Percentiles rank a stretch among this genome's conserved stretches.
phyloP scores from a whole-genome alignment of 1,140 invertebrate species.

The Drosophila virilis region DNA sequence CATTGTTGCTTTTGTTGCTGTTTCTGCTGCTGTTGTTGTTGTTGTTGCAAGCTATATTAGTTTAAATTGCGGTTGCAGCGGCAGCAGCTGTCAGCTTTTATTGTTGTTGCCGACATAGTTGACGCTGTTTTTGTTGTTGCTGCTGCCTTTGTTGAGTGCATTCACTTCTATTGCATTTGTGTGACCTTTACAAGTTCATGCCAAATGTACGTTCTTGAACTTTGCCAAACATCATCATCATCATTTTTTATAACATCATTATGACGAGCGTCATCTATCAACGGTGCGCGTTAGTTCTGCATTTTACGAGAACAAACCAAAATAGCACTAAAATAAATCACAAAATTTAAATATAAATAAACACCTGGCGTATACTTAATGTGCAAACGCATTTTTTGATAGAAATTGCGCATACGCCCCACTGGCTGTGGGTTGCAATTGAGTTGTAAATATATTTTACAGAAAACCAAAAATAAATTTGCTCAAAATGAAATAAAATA shows the following conservation, averaged over 20 bases:
- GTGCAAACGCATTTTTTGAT: slow-evolving; percentile 18
- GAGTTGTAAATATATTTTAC: too few relatives aligned
- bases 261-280: slow-evolving; percentile 4
- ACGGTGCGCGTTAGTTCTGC: slow-evolving; percentile 1
- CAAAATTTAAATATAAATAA: too few relatives aligned
- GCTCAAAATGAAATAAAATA: too few relatives aligned
- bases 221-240: slow-evolving; percentile 15
- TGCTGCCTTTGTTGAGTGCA: slow-evolving; percentile 51
- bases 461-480: too few relatives aligned
- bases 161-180: slow-evolving; percentile 70
- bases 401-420: slow-evolving; percentile 23
- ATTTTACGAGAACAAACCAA: slow-evolving; percentile 13
- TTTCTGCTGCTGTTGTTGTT: slow-evolving; percentile 21
- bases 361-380: slow-evolving; percentile 33
- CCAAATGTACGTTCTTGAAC: slow-evolving; percentile 75
- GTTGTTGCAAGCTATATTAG: slow-evolving; percentile 72
- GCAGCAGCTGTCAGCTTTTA: slow-evolving; percentile 50
- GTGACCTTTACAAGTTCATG: slow-evolving; percentile 75
- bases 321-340: background rate
- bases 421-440: background rate
- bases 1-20: slow-evolving; percentile 47
- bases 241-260: background rate
- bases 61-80: slow-evolving; percentile 76
- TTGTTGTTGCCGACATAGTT: slow-evolving; percentile 61
- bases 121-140: background rate